Evolutionary conservation across 2,113 vertebrate species (phyloP), one percentile per base, ranked within the genome.

Genomic region (Phyllostomus discolor): DNA sequence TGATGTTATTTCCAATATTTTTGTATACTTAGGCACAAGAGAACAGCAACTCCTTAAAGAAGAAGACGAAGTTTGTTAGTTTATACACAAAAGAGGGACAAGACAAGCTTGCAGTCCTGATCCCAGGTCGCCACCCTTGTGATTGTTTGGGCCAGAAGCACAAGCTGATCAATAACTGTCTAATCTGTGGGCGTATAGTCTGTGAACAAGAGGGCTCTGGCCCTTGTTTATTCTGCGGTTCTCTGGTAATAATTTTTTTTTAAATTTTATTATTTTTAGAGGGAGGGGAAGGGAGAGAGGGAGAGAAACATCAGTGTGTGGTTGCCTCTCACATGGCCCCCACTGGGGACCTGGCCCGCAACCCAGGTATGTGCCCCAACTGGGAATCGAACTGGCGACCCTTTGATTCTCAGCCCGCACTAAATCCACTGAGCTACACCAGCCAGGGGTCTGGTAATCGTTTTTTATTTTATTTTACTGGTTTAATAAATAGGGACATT

Each of bases 141-240:
- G 99, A 99, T 24, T 99, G 99, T 97, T 98, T 99, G 96, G 99
- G 99, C 91, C 99, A 99, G 97, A 99, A 99, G 97, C 99, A 99
- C 98, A 99, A 97, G 62, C 99, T 99, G 41, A 98, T 99, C 98
- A 99, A 99, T 98, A 99, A 99, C 98, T 99, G 99, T 97, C 95
- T 99, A 97, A 98, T 97, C 54, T 99, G 99, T 0, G 99, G 99
- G 4, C 99, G 99, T 26, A 99, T 99, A 0, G 99, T 99, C 86
- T 99, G 99, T 1, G 99, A 99, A 92, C 99, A 99, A 97, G 99
- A 99, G 88, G 99, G 99, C 35, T 99, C 99, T 0, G 99, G 99
- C 2, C 99, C 99, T 43, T 99, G 99, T 97, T 97, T 99, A 4
- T 99, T 99, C 98, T 99, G 99, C 19, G 99, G 99, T 11, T 98